Evolutionary conservation across 2,888 invertebrate species (phyloP), one percentile per base, ranked within the genome.

Genomic region (Oegoconia quadripuncta): DNA sequence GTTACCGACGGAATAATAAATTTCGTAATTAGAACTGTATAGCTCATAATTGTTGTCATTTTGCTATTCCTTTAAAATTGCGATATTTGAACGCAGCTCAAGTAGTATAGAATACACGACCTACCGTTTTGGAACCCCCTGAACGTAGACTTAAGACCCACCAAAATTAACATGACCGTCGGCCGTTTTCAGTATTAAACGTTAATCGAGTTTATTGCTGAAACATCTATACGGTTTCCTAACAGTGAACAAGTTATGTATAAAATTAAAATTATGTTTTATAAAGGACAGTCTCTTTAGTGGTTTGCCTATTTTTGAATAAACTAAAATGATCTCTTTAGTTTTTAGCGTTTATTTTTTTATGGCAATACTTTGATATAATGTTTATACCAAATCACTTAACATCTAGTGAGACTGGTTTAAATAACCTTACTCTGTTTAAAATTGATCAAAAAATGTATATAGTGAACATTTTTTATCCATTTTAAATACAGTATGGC

Each of bases 251-350:
- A 13, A 12, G 5, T 13, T 26, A 12, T 23, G n/a, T n/a, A n/a
- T n/a, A n/a, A n/a, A n/a, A n/a, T n/a, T 9, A 23, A 7, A 27
- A 27, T 27, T 27, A 27, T 27, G 27, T 26, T 37, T 23, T 33
- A n/a, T 22, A 15, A 13, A 7, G 9, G 17, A 33, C 18, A 37
- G 14, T 37, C 11, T 14, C 6, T 17, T 9, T 14, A 50, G 68
- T 70, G 72, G 58, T 71, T 72, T 72, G 72, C 71, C 71, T 50
- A 60, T 70, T 72, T 71, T 71, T 64, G 63, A 70, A 61, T 43
- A 40, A 25, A 28, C 18, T 16, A 52, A 44, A 36, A 50, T 68
- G 71, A 72, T 69, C 71, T 72, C 71, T 57, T n/a, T 65, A 66
- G 56, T 45, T 56, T 47, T 52, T 57, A 46, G 9, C 28, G 34